Conservation (phyloP, 2,888 invertebrate genomes). For the Diplazon laetatorius region DNA sequence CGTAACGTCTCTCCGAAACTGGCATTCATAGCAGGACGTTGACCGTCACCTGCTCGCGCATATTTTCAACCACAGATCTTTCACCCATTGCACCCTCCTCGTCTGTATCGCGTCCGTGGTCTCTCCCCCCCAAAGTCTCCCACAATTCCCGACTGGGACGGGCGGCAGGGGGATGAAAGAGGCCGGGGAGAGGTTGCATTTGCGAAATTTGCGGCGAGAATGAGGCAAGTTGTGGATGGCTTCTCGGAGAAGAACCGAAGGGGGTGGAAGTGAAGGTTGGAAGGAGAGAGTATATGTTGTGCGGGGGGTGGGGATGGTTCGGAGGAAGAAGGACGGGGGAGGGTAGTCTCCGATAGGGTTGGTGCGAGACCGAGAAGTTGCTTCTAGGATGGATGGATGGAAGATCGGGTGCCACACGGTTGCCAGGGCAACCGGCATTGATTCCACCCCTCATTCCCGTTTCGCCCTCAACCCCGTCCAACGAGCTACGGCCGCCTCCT, state of each 20-base stretch:
- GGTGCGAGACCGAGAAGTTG: conserved; percentile 52
- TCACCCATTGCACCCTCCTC: not conserved
- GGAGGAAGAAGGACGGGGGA: conserved; percentile 32
- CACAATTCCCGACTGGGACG: conserved; percentile 9
- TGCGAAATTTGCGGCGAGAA: conserved; percentile 53
- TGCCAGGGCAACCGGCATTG: conserved; percentile 81
- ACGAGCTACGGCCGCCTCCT: not conserved
- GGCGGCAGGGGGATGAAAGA: too few species aligned
- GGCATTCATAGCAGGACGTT: conserved; percentile 6
- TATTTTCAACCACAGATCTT: not conserved
- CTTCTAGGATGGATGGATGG: conserved; percentile 73
- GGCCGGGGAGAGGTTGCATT: conserved; percentile 36
- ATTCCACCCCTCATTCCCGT: conserved; percentile 76
- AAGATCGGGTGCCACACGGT: conserved; percentile 78
- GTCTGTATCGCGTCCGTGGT: conserved; percentile 5
- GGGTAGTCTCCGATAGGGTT: conserved; percentile 56
- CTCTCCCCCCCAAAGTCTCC: conserved; percentile 18
- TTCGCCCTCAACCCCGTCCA: conserved; percentile 45
- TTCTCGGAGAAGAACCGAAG: conserved; percentile 17
- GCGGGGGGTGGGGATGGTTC: not conserved
- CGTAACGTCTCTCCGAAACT: not conserved
- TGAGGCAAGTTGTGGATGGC: not conserved
- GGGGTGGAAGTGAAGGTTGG: conserved; percentile 18
- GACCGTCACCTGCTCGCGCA: conserved; percentile 8
- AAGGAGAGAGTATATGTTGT: conserved; percentile 39